A percentile compares a stretch with the other conserved stretches of the same genome.
These are phyloP conservation scores for Myrmophylax atrothorax DNA, from an alignment of 2,113 vertebrate species.

Conservation along the genomic window DNA sequence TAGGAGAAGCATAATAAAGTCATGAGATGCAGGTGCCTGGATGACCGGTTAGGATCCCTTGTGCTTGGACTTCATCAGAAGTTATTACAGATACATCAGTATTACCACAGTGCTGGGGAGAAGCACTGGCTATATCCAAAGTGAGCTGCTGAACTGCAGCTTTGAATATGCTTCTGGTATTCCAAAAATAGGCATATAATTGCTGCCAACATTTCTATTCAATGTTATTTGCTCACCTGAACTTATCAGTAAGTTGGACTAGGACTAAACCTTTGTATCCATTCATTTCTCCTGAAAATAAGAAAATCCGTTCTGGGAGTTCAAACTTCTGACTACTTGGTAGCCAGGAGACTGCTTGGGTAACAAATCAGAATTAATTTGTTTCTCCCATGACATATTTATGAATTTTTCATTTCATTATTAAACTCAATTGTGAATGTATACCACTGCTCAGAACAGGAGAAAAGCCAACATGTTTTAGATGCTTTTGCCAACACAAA, in stretches of 20 bases:
- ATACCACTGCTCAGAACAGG: not conserved
- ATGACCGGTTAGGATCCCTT: not conserved
- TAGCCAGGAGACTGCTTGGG: constrained; percentile 10
- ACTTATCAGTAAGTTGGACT: not conserved
- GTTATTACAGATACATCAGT: not conserved
- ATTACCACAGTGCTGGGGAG: not conserved
- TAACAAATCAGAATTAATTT: constrained; percentile 13
- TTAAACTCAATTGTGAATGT: not conserved
- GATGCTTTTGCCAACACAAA: not conserved
- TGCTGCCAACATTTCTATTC: not conserved
- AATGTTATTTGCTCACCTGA: not conserved
- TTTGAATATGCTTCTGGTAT: not conserved
- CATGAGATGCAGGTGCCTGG: not conserved
- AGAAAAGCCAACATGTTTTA: not conserved
- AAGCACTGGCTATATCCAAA: not conserved
- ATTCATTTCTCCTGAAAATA: constrained; percentile 13
- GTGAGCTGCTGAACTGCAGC: not conserved
- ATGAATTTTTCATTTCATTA: constrained; percentile 16
- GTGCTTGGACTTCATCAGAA: not conserved
- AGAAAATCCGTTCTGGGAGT: not conserved
- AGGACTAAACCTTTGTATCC: not conserved
- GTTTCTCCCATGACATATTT: constrained; percentile 5
- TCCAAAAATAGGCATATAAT: constrained; percentile 5
- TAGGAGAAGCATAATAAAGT: not conserved
- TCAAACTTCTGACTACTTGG: not conserved